A percentile compares a stretch with the other conserved stretches of the same genome.
Conservation (phyloP, 2,797 vertebrate genomes). For the Lagorchestes hirsutus region DNA sequence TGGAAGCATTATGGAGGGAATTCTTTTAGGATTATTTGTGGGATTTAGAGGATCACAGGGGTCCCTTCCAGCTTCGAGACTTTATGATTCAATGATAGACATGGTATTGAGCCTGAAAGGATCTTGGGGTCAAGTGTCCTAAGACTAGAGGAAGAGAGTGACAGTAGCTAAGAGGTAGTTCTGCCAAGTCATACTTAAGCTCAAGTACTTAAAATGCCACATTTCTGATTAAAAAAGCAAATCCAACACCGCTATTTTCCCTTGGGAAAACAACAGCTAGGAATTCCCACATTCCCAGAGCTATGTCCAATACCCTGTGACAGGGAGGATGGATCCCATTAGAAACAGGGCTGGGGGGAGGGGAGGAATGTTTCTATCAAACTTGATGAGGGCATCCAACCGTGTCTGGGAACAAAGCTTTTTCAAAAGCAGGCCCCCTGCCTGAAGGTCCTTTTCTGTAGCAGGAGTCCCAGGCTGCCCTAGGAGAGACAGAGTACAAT, state of each 20-base stretch:
- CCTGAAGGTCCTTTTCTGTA: not conserved
- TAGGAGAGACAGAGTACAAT: not conserved
- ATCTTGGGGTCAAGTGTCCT: not conserved
- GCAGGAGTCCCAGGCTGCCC: not conserved
- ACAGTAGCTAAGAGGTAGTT: not conserved
- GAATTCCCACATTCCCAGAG: constrained; percentile 1
- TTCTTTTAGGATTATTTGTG: not conserved
- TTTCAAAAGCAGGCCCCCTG: constrained; percentile 4
- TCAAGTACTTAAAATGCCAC: not conserved
- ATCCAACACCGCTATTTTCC: not conserved
- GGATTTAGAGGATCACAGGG: not conserved
- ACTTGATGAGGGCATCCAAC: constrained; percentile 4
- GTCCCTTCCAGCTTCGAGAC: not conserved
- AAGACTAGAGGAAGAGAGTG: not conserved
- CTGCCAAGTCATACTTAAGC: not conserved
- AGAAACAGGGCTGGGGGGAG: not conserved
- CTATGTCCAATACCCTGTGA: constrained; percentile 1
- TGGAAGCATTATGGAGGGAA: not conserved
- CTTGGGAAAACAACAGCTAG: not conserved
- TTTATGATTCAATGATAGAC: not conserved
- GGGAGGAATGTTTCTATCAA: not conserved
- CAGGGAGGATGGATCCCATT: not conserved
- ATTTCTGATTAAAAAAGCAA: not conserved
- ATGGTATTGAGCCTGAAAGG: not conserved
- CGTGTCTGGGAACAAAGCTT: constrained; percentile 6